These are phyloP conservation scores for Pseudolycoriella hygida DNA, from an alignment of 2,888 invertebrate species.

Conservation along the genomic window DNA sequence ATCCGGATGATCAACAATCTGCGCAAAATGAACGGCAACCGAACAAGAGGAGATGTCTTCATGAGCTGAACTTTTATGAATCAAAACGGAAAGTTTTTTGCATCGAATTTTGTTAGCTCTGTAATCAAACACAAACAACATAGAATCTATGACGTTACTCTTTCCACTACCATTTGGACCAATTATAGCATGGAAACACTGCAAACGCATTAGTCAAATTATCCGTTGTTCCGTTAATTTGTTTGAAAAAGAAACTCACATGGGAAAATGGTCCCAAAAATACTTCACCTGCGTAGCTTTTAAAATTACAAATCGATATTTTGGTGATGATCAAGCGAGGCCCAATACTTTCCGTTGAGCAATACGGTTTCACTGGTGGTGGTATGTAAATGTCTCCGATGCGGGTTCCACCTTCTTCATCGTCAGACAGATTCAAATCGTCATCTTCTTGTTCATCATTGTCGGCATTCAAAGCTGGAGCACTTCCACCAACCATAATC, in stretches of 20 bases:
- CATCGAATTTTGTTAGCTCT: constrained; percentile 88
- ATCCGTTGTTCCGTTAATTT: constrained; percentile 7
- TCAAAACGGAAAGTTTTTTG: constrained; percentile 80
- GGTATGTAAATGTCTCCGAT: constrained; percentile 76
- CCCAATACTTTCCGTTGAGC: constrained; percentile 53
- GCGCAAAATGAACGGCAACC: constrained; percentile 78
- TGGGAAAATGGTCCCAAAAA: constrained; percentile 90
- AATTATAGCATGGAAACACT: constrained; percentile 91
- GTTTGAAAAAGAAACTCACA: constrained; percentile 34
- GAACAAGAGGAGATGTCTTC: constrained; percentile 59
- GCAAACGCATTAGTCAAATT: constrained; percentile 20
- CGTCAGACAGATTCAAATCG: constrained; percentile 1
- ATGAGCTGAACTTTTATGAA: constrained; percentile 77
- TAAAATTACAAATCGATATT: constrained; percentile 87
- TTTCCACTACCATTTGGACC: constrained; percentile 99
- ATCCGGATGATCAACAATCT: constrained; percentile 61
- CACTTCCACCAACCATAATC: too few species aligned
- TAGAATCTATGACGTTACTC: constrained; percentile 96
- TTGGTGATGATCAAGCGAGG: constrained; percentile 78
- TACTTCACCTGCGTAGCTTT: constrained; percentile 81
- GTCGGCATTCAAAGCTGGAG: too few species aligned
- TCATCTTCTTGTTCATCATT: background rate
- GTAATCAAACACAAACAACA: constrained; percentile 98
- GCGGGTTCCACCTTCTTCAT: constrained; percentile 32
- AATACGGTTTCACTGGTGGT: constrained; percentile 49